Percentiles rank a stretch among this genome's conserved stretches.
These are phyloP conservation scores for Lasiommata megera DNA, from an alignment of 2,888 invertebrate genomes.

Conservation along the genomic window DNA sequence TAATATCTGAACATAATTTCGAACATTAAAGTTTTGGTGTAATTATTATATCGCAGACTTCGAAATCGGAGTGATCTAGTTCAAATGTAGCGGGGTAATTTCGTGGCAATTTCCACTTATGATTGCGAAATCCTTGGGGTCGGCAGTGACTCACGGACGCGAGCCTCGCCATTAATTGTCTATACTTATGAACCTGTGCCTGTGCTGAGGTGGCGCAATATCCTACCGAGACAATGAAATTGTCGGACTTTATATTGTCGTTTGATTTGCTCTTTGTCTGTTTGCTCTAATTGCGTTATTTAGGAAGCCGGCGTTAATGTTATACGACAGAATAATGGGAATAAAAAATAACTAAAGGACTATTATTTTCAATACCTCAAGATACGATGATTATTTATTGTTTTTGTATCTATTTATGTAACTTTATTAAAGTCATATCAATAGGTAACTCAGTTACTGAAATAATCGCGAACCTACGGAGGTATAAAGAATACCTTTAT, in stretches of 20 bases:
- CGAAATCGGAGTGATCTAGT: neutral
- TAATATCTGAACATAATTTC: no score
- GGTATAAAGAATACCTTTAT: no score
- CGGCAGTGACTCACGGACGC: slow-evolving; percentile 15
- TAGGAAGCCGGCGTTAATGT: neutral
- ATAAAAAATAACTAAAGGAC: no score
- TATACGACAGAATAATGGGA: no score
- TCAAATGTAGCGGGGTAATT: neutral
- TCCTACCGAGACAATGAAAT: slow-evolving; percentile 34
- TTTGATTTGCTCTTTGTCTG: slow-evolving; percentile 22
- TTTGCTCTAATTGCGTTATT: slow-evolving; percentile 14
- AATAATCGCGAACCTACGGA: no score
- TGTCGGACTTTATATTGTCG: slow-evolving; percentile 20
- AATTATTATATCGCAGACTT: neutral
- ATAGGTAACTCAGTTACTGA: no score
- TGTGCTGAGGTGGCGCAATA: slow-evolving; percentile 31
- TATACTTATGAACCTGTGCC: slow-evolving; percentile 30
- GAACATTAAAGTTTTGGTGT: no score
- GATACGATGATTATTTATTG: no score
- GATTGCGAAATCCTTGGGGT: slow-evolving; percentile 11
- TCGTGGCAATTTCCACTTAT: slow-evolving; percentile 2
- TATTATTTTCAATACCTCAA: no score
- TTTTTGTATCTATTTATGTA: no score
- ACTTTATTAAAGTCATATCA: no score
- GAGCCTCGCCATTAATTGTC: slow-evolving; percentile 29